A percentile compares a stretch with the other conserved stretches of the same genome.
These are phyloP conservation scores for Coccyzus lansbergi DNA, from an alignment of 2,797 vertebrate species.

Conservation along the genomic window DNA sequence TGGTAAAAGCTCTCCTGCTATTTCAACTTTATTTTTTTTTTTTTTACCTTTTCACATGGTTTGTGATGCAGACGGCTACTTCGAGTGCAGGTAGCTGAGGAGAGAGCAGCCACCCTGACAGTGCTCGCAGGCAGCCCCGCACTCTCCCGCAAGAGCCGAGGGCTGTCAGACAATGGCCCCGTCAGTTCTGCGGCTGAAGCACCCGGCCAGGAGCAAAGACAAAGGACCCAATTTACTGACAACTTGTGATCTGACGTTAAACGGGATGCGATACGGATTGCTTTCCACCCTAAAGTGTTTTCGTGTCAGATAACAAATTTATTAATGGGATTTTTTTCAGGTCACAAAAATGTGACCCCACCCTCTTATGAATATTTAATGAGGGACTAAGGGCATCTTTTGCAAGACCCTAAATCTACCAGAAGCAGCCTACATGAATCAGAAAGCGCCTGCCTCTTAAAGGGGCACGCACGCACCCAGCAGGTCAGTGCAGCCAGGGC, in stretches of 20 bases:
- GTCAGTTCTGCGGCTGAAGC: constrained; percentile 23
- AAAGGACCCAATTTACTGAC: constrained; percentile 60
- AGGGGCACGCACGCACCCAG: not conserved
- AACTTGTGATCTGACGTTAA: constrained; percentile 59
- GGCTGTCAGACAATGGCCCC: constrained; percentile 24
- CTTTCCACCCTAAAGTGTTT: constrained; percentile 69
- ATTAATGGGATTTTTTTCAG: constrained; percentile 76
- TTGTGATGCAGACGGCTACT: not conserved
- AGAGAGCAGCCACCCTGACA: not conserved
- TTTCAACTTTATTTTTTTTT: too few species aligned
- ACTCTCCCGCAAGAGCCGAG: not conserved
- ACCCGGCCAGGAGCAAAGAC: constrained; percentile 46
- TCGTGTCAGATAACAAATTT: constrained; percentile 74
- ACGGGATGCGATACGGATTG: constrained; percentile 17
- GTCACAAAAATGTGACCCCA: constrained; percentile 74
- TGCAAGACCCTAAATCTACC: constrained; percentile 71
- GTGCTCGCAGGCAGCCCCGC: not conserved
- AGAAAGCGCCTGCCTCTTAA: constrained; percentile 63
- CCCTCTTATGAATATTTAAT: constrained; percentile 81
- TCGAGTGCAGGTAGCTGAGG: not conserved
- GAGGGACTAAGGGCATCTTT: constrained; percentile 62
- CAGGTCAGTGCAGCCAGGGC: not conserved
- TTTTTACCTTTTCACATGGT: not conserved
- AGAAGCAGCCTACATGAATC: constrained; percentile 40
- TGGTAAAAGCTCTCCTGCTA: not conserved